These are phyloP conservation scores for Parthenolecanium corni DNA, from an alignment of 2,888 invertebrate species.

Conservation along the genomic window DNA sequence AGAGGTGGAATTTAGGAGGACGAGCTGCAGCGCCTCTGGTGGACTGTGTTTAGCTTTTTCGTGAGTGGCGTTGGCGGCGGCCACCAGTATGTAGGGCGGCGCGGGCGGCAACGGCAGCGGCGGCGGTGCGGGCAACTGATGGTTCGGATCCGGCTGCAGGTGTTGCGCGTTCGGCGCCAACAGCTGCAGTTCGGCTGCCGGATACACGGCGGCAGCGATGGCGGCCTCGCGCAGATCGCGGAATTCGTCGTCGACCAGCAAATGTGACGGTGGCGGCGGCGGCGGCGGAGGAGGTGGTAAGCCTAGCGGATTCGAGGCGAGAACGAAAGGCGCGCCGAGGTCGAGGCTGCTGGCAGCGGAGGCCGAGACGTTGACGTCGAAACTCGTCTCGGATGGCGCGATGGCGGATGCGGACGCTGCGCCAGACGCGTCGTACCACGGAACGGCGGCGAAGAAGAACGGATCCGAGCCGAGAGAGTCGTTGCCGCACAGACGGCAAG, in stretches of 20 bases:
- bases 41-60: constrained; percentile 6
- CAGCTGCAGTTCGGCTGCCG: constrained; percentile 11
- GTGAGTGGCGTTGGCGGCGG: no score
- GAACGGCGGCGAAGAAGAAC: constrained; percentile 11
- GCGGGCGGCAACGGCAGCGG: no score
- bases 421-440: neutral
- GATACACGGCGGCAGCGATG: constrained; percentile 10
- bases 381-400: no score
- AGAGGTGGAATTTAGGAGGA: constrained; percentile 5
- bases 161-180: constrained; percentile 5
- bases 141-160: neutral
- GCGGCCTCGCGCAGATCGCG: constrained; percentile 4
- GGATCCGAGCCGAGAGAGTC: constrained; percentile 11
- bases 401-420: no score
- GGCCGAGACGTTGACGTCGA: no score
- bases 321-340: no score
- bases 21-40: constrained; percentile 16
- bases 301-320: neutral
- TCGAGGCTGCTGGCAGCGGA: no score
- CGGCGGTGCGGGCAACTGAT: constrained; percentile 7
- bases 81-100: no score
- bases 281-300: neutral
- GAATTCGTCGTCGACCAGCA: constrained; percentile 7
- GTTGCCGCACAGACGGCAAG: neutral
- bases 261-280: constrained; percentile 4